Conservation (phyloP, 2,113 vertebrate species). For the Numenius arquata region DNA sequence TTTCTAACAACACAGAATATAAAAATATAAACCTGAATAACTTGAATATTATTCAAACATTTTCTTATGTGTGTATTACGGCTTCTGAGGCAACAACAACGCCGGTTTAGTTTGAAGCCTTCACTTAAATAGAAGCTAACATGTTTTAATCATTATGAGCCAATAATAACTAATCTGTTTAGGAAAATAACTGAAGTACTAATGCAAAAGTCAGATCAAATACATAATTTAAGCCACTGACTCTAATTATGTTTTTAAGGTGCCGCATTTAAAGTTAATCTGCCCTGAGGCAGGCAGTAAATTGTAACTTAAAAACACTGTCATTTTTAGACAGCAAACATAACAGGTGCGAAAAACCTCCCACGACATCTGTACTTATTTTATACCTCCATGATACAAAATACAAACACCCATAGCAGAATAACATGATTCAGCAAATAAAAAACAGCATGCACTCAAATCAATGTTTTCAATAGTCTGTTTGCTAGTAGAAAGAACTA, state of each 20-base stretch:
- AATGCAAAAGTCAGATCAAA: neutral
- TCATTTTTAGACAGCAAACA: neutral
- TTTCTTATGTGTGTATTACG: neutral
- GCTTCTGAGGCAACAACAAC: neutral
- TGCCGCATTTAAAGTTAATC: neutral
- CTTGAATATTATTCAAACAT: neutral
- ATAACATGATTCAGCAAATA: neutral
- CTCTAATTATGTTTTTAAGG: neutral
- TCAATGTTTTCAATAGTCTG: neutral
- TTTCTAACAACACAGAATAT: neutral
- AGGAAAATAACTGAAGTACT: neutral
- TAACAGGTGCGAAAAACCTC: neutral
- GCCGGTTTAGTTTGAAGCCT: neutral
- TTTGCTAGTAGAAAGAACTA: conserved; percentile 40
- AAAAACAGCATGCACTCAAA: neutral
- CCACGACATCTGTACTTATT: neutral
- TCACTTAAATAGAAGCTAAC: neutral
- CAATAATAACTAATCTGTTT: neutral
- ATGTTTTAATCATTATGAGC: neutral
- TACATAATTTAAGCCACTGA: neutral
- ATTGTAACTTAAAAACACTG: neutral
- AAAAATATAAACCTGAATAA: neutral
- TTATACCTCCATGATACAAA: neutral
- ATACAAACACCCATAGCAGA: neutral
- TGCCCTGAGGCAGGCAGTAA: neutral